A percentile compares a stretch with the other conserved stretches of the same genome.
These are phyloP conservation scores for Hypothenemus hampei DNA, from an alignment of 1,140 invertebrate genomes.

Conservation along the genomic window DNA sequence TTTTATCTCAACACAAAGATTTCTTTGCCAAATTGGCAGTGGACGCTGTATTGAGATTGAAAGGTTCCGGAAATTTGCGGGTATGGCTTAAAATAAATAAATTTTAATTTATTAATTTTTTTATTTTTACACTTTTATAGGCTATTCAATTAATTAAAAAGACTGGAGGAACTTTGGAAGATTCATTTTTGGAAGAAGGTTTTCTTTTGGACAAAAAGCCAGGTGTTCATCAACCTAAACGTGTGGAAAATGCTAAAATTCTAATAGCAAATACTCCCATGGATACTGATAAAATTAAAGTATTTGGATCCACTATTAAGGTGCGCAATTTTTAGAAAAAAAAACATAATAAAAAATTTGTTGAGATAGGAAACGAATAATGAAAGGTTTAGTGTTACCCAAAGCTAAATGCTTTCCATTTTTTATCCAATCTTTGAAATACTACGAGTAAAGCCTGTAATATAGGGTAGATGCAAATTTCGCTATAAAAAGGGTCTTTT, in stretches of 20 bases:
- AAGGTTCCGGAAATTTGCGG: conserved; percentile 86
- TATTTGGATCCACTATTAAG: conserved; percentile 97
- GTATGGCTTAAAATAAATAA: conserved; percentile 7
- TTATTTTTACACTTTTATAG: too few species aligned
- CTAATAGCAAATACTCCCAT: conserved; percentile 99
- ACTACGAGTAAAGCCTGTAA: too few species aligned
- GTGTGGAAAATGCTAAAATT: conserved; percentile 90
- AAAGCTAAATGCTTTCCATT: too few species aligned
- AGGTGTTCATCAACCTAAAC: conserved; percentile 83
- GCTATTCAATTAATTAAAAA: conserved; percentile 51
- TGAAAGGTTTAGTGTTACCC: too few species aligned
- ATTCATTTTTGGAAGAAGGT: conserved; percentile 98
- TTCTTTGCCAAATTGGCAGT: conserved; percentile 94
- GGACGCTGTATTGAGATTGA: conserved; percentile 89
- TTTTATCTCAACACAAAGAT: conserved; percentile 95
- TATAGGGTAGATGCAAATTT: too few species aligned
- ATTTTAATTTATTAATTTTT: background rate
- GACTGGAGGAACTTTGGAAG: conserved; percentile 72
- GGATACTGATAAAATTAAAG: conserved; percentile 99
- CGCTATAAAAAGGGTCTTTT: too few species aligned
- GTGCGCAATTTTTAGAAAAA: too few species aligned
- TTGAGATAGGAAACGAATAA: too few species aligned
- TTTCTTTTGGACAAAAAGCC: conserved; percentile 97
- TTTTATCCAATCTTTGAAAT: too few species aligned
- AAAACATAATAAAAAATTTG: too few species aligned